Conservation (phyloP, 1,140 invertebrate species). For the Calycopis cecrops region DNA sequence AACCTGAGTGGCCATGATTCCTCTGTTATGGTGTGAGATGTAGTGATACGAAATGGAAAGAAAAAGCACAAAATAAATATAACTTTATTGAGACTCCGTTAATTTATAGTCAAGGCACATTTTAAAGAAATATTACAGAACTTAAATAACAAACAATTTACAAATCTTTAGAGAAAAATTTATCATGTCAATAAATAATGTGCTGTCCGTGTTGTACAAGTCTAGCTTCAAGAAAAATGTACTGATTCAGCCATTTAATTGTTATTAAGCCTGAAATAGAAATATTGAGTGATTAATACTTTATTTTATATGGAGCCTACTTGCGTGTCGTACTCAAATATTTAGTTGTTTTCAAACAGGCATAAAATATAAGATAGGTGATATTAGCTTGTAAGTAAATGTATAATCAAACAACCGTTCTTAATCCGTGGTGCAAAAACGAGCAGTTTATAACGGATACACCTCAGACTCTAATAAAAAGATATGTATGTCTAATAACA, state of each 20-base stretch:
- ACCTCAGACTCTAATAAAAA: too few relatives aligned
- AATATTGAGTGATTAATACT: slow-evolving; percentile 6
- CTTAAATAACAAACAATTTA: slow-evolving; percentile 11
- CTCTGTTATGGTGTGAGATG: too few relatives aligned
- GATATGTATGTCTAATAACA: too few relatives aligned
- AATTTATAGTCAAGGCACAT: slow-evolving; percentile 27
- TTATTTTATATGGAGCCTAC: neutral
- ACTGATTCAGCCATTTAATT: neutral
- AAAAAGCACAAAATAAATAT: slow-evolving; percentile 28
- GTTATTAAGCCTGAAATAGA: slow-evolving; percentile 42
- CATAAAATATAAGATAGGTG: too few relatives aligned
- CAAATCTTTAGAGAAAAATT: neutral
- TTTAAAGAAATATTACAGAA: slow-evolving; percentile 13
- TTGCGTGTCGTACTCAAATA: neutral
- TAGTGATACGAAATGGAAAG: slow-evolving; percentile 19
- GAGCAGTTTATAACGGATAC: too few relatives aligned
- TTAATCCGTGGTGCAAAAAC: too few relatives aligned
- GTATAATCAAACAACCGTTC: too few relatives aligned
- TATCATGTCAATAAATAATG: slow-evolving; percentile 11
- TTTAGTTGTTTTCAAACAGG: too few relatives aligned
- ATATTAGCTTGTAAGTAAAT: too few relatives aligned
- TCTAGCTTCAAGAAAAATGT: neutral
- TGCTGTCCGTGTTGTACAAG: slow-evolving; percentile 14
- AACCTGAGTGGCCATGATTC: too few relatives aligned
- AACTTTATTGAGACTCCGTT: slow-evolving; percentile 43